Base-by-base conservation (phyloP, 1,140 invertebrate genomes). In the Chironomus striatipennis region DNA sequence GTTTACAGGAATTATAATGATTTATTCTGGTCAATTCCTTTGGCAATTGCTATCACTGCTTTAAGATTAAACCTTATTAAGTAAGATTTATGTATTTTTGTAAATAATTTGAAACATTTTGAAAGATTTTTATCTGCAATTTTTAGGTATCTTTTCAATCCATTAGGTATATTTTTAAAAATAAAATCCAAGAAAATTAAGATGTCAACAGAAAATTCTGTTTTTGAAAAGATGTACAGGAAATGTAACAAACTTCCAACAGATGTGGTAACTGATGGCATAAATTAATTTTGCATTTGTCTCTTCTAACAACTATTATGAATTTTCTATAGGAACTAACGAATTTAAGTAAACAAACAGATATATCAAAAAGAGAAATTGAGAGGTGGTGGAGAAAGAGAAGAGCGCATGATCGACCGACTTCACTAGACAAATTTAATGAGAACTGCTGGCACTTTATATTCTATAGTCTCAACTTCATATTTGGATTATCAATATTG, bases 361-460 rank as follows among this genome's bases (percentile, higher is more conserved):
- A 96, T 82, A 89, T 92, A 88, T 87, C 87, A 15, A 93, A 94
- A 81, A 86, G 95, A 74, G 90, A 95, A 83, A 91, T 98, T 74
- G 93, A 97, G 82, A 85, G 94, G 74, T 98, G 96, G 96, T 87
- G 96, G 81, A 86, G 95, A 74, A 85, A 92, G 24, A 86, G 95
- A 64, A 86, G 89, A 75, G 88, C 88, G 72, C 90, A 93, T 83
- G 93, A 95, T 79, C 94, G 90, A 80, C 94, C 94, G 0, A 93
- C 92, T 9, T 94, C 91, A 9, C 84, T 97, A 57, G 89, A 90
- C 15, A 97, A 97, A 81, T 97, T 97, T 83, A 93, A 91, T 80
- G 95, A 97, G 84, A 94, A 91, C 80, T 87, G 90, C 82, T 98
- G 95, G 95, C 85, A 94, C 77, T 95, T 91, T 82, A 84, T 90